Evolutionary conservation across 2,888 invertebrate genomes (phyloP).

Genomic region (Ormia ochracea): DNA sequence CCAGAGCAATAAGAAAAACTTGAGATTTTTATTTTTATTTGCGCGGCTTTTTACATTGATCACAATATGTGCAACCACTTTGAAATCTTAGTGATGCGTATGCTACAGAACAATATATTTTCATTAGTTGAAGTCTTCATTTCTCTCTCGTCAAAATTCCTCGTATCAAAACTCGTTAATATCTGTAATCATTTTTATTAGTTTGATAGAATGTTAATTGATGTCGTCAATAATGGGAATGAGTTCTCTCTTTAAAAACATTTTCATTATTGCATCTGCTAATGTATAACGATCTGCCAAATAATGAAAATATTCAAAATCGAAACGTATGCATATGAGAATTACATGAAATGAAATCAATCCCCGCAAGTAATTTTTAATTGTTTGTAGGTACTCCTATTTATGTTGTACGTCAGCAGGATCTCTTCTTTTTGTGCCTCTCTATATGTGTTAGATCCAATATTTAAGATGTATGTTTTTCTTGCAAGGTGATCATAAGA

Average conservation of each 20-base stretch:
- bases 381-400: no score
- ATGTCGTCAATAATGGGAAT: not conserved
- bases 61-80: not conserved
- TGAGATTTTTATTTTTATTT: constrained; percentile 42
- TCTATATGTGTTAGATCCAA: no score
- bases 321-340: no score
- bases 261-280: no score
- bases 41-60: constrained; percentile 41
- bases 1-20: not conserved
- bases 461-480: no score
- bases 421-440: no score
- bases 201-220: not conserved
- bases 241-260: not conserved
- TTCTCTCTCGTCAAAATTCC: not conserved
- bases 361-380: no score
- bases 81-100: constrained; percentile 12
- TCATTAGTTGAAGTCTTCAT: constrained; percentile 8
- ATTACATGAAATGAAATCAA: no score
- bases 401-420: no score
- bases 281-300: no score
- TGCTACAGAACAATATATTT: constrained; percentile 5
- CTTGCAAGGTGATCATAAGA: no score
- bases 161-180: constrained; percentile 17
- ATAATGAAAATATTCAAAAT: no score
- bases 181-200: constrained; percentile 17